Base-by-base conservation (phyloP, 2,113 vertebrate genomes). In the Onychorhynchus coronatus region DNA sequence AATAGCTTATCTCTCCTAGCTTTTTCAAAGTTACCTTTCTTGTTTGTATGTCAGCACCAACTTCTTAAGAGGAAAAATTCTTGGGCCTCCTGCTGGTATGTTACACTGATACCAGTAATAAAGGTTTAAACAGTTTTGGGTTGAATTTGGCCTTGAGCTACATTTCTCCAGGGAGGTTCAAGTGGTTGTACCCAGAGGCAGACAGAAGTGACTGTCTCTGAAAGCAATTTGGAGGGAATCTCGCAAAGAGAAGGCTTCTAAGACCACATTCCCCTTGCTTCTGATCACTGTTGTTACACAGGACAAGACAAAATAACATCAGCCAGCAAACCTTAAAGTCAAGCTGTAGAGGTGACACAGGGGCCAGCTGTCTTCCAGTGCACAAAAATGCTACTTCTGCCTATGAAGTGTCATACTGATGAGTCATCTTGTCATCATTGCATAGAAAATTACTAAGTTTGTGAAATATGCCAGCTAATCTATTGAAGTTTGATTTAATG, bases 381-480 rank as follows among this genome's bases (percentile, higher is more conserved):
- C 62, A 66, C 25, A 28, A 4, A 76, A 95, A 55, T 28, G 18
- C 25, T 33, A 5, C 62, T 70, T 58, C 92, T 88, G 31, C 90
- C 68, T 96, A 33, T 93, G 30, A 80, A 73, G 39, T 80, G 92
- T 91, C 72, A 85, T 30, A 21, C 22, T 58, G 47, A 63, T 92
- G 74, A 94, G n/a, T 88, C 77, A 75, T 85, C 75, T 84, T 77
- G 53, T 86, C 71, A 86, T 78, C 49, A 49, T 61, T 86, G 63
- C 50, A 67, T 55, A 71, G n/a, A 80, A 93, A 96, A 96, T 92
- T 24, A 86, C 77, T 85, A 72, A 33, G 50, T 91, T 96, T 97
- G 74, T 94, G 80, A 96, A 97, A 93, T 90, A 89, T 93, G 91
- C 49, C 92, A 91, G 63, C 62, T 89, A 88, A 77, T 96, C 49